phyloP scores from a whole-genome alignment of 2,888 invertebrate genomes.

The Drepana falcataria region DNA sequence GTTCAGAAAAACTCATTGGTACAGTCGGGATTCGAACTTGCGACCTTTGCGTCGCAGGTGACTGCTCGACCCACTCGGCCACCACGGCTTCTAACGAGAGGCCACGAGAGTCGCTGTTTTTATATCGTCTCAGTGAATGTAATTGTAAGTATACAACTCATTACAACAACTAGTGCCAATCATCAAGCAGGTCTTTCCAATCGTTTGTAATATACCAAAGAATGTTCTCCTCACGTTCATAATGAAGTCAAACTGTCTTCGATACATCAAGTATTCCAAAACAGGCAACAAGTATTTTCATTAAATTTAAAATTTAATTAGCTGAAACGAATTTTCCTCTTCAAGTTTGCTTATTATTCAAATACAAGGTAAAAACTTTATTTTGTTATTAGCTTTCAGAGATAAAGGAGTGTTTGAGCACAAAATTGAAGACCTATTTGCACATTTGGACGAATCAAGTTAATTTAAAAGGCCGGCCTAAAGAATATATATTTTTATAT shows the following conservation, averaged over 20 bases:
- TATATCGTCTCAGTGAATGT: no score
- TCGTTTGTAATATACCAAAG: conserved; percentile 4
- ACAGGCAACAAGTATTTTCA: not conserved
- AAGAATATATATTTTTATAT: no score
- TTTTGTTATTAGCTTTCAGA: conserved; percentile 10
- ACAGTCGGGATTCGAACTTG: no score
- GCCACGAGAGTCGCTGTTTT: no score
- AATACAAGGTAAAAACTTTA: conserved; percentile 17
- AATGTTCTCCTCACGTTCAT: not conserved
- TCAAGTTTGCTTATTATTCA: conserved; percentile 18
- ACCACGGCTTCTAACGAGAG: no score
- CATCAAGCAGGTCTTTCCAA: conserved; percentile 8
- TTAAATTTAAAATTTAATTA: conserved; percentile 8
- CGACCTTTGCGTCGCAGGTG: no score
- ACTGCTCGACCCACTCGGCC: no score
- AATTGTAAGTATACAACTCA: no score
- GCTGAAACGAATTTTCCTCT: conserved; percentile 2
- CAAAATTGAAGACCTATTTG: not conserved
- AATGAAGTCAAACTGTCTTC: not conserved
- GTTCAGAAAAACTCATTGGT: no score
- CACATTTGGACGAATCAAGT: not conserved
- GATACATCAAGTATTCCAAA: conserved; percentile 1
- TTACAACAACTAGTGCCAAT: no score
- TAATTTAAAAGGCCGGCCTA: no score
- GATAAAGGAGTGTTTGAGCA: not conserved